Percentiles rank a stretch among this genome's conserved stretches.
Conservation (phyloP, 2,113 vertebrate genomes). For the Sinocyclocheilus maitianheensis region DNA sequence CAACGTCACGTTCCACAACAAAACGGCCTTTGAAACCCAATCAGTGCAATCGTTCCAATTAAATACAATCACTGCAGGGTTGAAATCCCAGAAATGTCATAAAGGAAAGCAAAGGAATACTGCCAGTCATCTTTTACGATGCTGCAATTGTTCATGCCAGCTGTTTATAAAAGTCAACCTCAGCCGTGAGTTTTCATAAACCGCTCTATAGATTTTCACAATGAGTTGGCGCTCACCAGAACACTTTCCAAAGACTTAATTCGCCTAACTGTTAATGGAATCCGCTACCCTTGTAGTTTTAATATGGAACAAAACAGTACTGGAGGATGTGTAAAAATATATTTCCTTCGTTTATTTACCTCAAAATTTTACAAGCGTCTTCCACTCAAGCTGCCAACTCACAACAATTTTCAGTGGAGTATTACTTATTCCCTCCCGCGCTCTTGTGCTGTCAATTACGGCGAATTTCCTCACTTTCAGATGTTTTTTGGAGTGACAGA, state of each 20-base stretch:
- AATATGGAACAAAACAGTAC: slow-evolving; percentile 61
- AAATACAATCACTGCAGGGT: slow-evolving; percentile 49
- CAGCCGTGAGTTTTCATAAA: slow-evolving; percentile 58
- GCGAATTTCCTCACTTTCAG: not conserved
- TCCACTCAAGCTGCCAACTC: slow-evolving; percentile 50
- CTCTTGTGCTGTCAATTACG: slow-evolving; percentile 16
- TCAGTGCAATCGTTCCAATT: slow-evolving; percentile 35
- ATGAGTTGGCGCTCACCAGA: slow-evolving; percentile 50
- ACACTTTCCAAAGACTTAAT: slow-evolving; percentile 65
- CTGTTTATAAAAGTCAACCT: slow-evolving; percentile 68
- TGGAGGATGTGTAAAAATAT: slow-evolving; percentile 58
- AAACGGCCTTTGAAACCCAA: slow-evolving; percentile 5
- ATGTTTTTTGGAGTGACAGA: slow-evolving; percentile 15
- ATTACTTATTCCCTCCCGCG: slow-evolving; percentile 17
- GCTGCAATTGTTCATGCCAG: slow-evolving; percentile 65
- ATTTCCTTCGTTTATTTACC: slow-evolving; percentile 60
- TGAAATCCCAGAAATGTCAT: slow-evolving; percentile 50
- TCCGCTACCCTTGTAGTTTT: slow-evolving; percentile 56
- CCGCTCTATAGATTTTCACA: slow-evolving; percentile 56
- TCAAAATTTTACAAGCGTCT: slow-evolving; percentile 53
- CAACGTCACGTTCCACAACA: not conserved
- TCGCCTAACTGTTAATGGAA: slow-evolving; percentile 63
- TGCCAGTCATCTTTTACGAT: slow-evolving; percentile 67
- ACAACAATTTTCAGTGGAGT: slow-evolving; percentile 25
- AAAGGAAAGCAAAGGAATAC: slow-evolving; percentile 59